Conservation (phyloP, 2,888 invertebrate species). For the Leuctra nigra region DNA sequence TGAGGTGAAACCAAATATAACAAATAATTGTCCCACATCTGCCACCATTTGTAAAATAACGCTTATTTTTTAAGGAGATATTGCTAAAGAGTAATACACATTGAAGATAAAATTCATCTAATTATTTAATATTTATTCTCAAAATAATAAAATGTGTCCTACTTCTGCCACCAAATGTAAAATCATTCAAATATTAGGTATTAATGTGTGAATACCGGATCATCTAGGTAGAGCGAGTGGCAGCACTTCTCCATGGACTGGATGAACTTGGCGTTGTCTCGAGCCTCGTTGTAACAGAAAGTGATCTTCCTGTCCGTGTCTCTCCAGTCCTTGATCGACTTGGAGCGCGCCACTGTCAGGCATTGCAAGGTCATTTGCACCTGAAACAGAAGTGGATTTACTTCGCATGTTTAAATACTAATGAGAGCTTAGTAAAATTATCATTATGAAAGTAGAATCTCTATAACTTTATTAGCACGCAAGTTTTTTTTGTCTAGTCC, state of each 20-base stretch:
- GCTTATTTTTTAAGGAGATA: no score
- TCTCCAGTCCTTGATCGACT: conserved; percentile 73
- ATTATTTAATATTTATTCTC: no score
- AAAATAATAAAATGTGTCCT: no score
- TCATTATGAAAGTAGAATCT: neutral
- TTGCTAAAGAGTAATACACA: no score
- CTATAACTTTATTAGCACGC: neutral
- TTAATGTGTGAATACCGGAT: conserved; percentile 76
- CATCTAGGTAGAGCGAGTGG: conserved; percentile 86
- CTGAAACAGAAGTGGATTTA: conserved; percentile 36
- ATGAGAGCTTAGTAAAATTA: no score
- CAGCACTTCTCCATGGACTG: conserved; percentile 92
- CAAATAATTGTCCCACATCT: no score
- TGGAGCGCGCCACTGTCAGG: conserved; percentile 68
- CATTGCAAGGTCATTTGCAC: conserved; percentile 71
- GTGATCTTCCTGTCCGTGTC: conserved; percentile 86
- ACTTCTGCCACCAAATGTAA: no score
- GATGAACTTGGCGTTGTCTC: conserved; percentile 93
- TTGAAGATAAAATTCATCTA: neutral
- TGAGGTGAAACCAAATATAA: no score
- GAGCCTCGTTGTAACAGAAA: conserved; percentile 91
- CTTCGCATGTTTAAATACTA: no score
- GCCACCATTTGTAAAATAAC: no score
- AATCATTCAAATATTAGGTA: no score
- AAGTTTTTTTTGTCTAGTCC: neutral